Evolutionary conservation across 2,113 vertebrate species (phyloP), one percentile per base, ranked within the genome.

Genomic region (Gulo gulo): DNA sequence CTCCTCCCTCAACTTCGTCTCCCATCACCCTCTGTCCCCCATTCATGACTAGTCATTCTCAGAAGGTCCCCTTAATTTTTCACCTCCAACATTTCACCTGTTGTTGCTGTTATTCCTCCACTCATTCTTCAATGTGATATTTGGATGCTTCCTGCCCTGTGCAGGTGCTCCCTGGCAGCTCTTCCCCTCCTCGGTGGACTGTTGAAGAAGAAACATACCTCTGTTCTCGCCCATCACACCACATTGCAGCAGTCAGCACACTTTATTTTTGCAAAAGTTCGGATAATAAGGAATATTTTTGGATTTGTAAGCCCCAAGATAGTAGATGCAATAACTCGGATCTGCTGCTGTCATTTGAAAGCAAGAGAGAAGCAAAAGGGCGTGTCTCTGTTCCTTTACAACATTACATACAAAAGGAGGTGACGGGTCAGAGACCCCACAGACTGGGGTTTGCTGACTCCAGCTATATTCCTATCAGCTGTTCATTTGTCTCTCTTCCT

Each of bases 341-440:
- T 45, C 36, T 85, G 57, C 45, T 39, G 5, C 67, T 94, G 29
- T 52, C 94, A 82, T 50, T 65, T 57, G 11, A 86, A 88, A 94
- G 39, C 26, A 69, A 34, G 59, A 65, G 34, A 36, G 57, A 65
- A 97, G 47, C 12, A 82, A 89, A 83, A n/a, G 79, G 4, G 7
- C 26, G 15, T 61, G 18, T 59, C n/a, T 69, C 23, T 65, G 18
- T 96, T 91, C 52, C 42, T 89, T 4, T 36, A 65, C 14, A 69
- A n/a, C 14, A 26, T 91, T 78, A 85, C 26, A 57, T 47, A 74
- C 52, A 81, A 61, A 91, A 52, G 36, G 7, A 82, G 18, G 45
- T 10, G 16, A 7, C 14, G 6, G 20, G 9, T 47, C 1, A 5
- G 61, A 65, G 86, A 92, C 20, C 23, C 14, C 42, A 57, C 12